A percentile compares a stretch with the other conserved stretches of the same genome.
Conservation (phyloP, 2,113 vertebrate species). For the Brachirus orientalis region DNA sequence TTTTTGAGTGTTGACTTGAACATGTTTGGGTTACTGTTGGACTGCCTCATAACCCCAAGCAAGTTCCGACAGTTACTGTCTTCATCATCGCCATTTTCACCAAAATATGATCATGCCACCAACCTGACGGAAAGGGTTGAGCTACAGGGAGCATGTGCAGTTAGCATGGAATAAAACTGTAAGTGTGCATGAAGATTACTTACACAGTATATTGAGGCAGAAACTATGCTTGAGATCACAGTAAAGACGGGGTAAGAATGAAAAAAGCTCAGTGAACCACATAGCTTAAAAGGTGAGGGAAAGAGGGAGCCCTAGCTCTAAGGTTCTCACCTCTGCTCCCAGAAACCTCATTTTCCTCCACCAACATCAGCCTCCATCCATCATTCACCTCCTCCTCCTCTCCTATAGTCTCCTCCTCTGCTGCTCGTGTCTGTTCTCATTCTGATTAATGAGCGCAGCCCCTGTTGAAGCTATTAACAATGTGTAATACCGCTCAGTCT, state of each 20-base stretch:
- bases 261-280: constrained; percentile 5
- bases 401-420: constrained; percentile 27
- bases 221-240: background rate
- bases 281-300: constrained; percentile 14
- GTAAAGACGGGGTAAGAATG: constrained; percentile 1
- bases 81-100: too few species aligned
- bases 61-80: too few species aligned
- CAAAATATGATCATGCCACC: too few species aligned
- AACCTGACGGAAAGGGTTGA: too few species aligned
- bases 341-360: constrained; percentile 60
- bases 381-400: constrained; percentile 51
- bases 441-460: constrained; percentile 71
- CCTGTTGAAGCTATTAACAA: constrained; percentile 66
- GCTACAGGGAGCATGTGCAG: too few species aligned
- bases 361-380: constrained; percentile 41
- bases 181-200: background rate
- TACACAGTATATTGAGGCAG: background rate
- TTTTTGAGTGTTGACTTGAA: too few species aligned
- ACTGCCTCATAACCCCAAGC: too few species aligned
- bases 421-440: constrained; percentile 35
- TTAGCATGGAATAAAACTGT: too few species aligned
- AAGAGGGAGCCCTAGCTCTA: background rate
- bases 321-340: constrained; percentile 34
- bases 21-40: too few species aligned
- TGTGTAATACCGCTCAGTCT: constrained; percentile 64